These are phyloP conservation scores for Drosophila equinoxialis DNA, from an alignment of 1,140 invertebrate genomes.

Conservation along the genomic window DNA sequence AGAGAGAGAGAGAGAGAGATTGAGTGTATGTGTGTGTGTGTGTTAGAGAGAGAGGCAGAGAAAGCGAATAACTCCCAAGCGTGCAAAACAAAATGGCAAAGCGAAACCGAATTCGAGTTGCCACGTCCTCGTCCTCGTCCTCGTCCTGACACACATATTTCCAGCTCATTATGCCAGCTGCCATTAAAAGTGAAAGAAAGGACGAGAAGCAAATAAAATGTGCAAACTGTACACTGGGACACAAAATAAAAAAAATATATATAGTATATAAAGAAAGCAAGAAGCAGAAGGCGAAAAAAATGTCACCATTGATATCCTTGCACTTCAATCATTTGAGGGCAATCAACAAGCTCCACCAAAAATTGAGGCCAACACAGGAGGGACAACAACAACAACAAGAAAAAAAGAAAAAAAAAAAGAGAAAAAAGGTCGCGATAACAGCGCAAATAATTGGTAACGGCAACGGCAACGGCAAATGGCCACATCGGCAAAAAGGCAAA, in stretches of 20 bases:
- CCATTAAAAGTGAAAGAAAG: conserved; percentile 71
- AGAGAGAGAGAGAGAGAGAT: background rate
- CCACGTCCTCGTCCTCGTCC: too few relatives aligned
- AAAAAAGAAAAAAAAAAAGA: too few relatives aligned
- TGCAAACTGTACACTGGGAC: conserved; percentile 33
- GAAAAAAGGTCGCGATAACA: conserved; percentile 75
- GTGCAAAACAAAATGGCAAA: conserved; percentile 60
- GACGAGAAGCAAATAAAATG: conserved; percentile 27
- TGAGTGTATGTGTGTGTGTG: too few relatives aligned
- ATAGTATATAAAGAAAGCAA: background rate
- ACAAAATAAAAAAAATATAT: conserved; percentile 14
- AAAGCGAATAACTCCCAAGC: conserved; percentile 40
- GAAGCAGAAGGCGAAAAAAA: background rate
- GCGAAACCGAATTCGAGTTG: conserved; percentile 31
- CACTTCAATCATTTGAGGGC: conserved; percentile 66
- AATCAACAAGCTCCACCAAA: conserved; percentile 57
- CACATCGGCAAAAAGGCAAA: conserved; percentile 11
- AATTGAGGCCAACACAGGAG: conserved; percentile 67
- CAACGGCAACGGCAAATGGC: conserved; percentile 38
- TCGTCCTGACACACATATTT: conserved; percentile 52
- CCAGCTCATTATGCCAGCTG: conserved; percentile 70
- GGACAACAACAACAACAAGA: too few relatives aligned
- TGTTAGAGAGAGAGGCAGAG: background rate
- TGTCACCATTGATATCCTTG: conserved; percentile 46
- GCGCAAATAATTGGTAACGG: conserved; percentile 69